Conservation (phyloP, 2,797 vertebrate species). For the Protosalanx chinensis region DNA sequence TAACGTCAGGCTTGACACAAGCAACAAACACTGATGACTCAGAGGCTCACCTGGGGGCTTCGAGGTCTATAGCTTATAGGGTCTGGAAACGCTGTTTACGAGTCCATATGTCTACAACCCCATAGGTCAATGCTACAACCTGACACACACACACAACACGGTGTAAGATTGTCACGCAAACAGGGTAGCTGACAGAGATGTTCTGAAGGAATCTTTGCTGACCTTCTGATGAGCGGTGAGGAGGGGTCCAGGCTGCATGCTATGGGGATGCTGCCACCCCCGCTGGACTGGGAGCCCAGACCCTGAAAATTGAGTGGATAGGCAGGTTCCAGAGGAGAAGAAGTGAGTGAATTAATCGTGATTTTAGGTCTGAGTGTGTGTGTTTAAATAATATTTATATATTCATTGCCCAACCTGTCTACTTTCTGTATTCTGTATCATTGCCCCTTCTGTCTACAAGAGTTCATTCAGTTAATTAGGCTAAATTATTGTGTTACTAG, state of each 20-base stretch:
- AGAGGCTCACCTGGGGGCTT: constrained; percentile 1
- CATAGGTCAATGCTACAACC: too few species aligned
- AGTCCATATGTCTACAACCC: constrained; percentile 9
- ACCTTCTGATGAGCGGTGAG: constrained; percentile 4
- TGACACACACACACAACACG: background rate
- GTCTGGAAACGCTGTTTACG: background rate
- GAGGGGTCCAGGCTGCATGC: background rate
- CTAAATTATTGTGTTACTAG: background rate
- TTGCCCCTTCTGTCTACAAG: background rate
- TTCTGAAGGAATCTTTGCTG: background rate
- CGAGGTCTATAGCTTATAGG: background rate
- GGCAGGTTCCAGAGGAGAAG: background rate
- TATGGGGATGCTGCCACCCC: background rate
- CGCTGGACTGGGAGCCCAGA: background rate
- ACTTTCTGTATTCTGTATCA: too few species aligned
- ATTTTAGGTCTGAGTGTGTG: background rate
- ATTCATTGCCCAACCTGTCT: background rate
- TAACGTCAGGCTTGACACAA: too few species aligned
- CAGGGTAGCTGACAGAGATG: background rate
- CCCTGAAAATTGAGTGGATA: background rate
- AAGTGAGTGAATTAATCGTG: background rate
- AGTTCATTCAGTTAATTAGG: background rate
- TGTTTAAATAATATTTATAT: background rate
- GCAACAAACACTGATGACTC: background rate
- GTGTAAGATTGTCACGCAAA: background rate